These are phyloP conservation scores for Condylostylus longicornis DNA, from an alignment of 1,140 invertebrate species.

Conservation along the genomic window DNA sequence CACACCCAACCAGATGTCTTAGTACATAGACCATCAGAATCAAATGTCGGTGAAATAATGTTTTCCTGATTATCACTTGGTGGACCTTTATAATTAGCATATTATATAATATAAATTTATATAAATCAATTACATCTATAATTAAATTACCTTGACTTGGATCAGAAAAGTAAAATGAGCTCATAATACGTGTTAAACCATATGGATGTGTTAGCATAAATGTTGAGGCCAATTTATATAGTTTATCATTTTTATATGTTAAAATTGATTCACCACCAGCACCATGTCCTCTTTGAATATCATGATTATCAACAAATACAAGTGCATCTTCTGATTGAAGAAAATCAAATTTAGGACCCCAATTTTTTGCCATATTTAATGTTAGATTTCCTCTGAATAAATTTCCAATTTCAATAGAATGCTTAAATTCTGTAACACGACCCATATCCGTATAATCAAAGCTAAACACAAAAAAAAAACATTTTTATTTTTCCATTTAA, in stretches of 20 bases:
- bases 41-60: constrained; percentile 39
- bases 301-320: constrained; percentile 48
- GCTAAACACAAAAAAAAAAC: constrained; percentile 37
- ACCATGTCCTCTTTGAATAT: constrained; percentile 48
- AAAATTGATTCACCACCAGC: constrained; percentile 36
- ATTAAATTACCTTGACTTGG: constrained; percentile 43
- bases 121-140: too few species aligned
- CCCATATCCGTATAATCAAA: constrained; percentile 48
- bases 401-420: constrained; percentile 31
- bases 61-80: constrained; percentile 16
- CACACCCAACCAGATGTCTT: constrained; percentile 61
- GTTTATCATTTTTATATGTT: constrained; percentile 43
- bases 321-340: constrained; percentile 34
- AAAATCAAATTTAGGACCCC: constrained; percentile 38
- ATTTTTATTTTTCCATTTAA: neutral
- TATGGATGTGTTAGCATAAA: constrained; percentile 70
- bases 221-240: constrained; percentile 61
- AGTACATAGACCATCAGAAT: constrained; percentile 32
- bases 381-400: constrained; percentile 31
- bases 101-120: constrained; percentile 49
- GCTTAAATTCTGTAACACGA: constrained; percentile 57
- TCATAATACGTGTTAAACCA: constrained; percentile 58
- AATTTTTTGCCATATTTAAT: constrained; percentile 38
- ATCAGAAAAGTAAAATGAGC: constrained; percentile 44
- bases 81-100: constrained; percentile 32